These are phyloP conservation scores for Agrilus biguttatus DNA, from an alignment of 2,888 invertebrate genomes.

Conservation along the genomic window DNA sequence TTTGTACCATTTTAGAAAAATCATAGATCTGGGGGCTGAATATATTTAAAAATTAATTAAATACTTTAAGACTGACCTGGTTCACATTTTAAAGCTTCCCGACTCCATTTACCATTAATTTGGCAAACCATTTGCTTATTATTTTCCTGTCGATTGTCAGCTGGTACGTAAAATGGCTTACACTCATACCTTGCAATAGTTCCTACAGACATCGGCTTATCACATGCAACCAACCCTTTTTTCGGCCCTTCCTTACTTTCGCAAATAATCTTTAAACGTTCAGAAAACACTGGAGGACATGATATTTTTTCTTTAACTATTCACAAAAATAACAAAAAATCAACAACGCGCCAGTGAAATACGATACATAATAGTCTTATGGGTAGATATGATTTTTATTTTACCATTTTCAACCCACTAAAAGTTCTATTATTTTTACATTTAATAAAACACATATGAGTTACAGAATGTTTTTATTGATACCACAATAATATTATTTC, in stretches of 20 bases:
- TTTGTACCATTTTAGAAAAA: no score
- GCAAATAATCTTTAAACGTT: conserved; percentile 17
- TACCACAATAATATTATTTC: no score
- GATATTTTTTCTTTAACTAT: conserved; percentile 6
- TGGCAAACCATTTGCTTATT: conserved; percentile 23
- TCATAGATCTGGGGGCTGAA: no score
- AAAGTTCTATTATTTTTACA: no score
- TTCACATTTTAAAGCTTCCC: conserved; percentile 23
- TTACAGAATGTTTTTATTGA: no score
- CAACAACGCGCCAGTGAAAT: no score
- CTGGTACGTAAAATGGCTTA: conserved; percentile 23
- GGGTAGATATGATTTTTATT: no score
- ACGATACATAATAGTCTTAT: no score
- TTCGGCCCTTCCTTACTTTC: conserved; percentile 17
- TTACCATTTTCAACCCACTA: no score
- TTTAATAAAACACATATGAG: no score
- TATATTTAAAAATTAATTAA: no score
- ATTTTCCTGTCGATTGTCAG: conserved; percentile 11
- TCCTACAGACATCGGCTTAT: conserved; percentile 21
- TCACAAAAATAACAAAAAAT: background rate
- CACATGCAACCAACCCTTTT: conserved; percentile 22
- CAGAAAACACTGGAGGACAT: conserved; percentile 16
- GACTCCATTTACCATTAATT: conserved; percentile 30
- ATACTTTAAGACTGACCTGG: conserved; percentile 20
- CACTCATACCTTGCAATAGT: conserved; percentile 24